Evolutionary conservation across 2,888 invertebrate species (phyloP), one percentile per base, ranked within the genome.

Genomic region (Liopterus haemorrhoidalis): DNA sequence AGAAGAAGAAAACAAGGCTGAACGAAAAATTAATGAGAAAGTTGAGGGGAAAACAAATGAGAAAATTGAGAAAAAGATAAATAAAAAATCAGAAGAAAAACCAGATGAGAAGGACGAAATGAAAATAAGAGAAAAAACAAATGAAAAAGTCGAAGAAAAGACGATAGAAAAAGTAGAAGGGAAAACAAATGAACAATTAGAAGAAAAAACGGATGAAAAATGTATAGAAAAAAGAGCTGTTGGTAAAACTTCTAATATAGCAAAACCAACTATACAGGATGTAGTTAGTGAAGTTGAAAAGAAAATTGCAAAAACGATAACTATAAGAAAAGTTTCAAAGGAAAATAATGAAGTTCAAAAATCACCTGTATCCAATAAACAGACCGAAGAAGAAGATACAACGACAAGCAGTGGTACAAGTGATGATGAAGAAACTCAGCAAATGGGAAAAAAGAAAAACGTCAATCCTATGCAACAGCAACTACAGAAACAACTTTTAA

Each of bases 111-210:
- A 14, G 32, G 21, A 11, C 5, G 8, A 27, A 27, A 28, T n/a
- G 18, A 41, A 47, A 31, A 24, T 27, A 9, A 38, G 39, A 12
- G 49, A 45, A 12, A 37, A 44, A 20, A 39, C 48, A 11, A 37
- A 45, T 14, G 35, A 18, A 28, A 14, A 24, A 22, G 19, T 43
- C n/a, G 35, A 35, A 4, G 37, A 31, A 4, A 36, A 46, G 21
- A 37, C 18, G 25, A 6, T 3, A 2, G 18, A 30, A 12, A 6
- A 19, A 9, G 33, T 18, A 33, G 11, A 15, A 33, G 19, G 20
- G n/a, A 27, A 31, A 19, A 30, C 4, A 19, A 21, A 20, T 4
- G 15, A 31, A 14, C 15, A 39, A 39, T 21, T 8, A 3, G 31
- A 41, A n/a, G 21, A 41, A 32, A 27, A 32, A 8, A 3, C 18